A percentile compares a stretch with the other conserved stretches of the same genome.
These are phyloP conservation scores for Amblyjoppa proteus DNA, from an alignment of 2,888 invertebrate species.

Conservation along the genomic window DNA sequence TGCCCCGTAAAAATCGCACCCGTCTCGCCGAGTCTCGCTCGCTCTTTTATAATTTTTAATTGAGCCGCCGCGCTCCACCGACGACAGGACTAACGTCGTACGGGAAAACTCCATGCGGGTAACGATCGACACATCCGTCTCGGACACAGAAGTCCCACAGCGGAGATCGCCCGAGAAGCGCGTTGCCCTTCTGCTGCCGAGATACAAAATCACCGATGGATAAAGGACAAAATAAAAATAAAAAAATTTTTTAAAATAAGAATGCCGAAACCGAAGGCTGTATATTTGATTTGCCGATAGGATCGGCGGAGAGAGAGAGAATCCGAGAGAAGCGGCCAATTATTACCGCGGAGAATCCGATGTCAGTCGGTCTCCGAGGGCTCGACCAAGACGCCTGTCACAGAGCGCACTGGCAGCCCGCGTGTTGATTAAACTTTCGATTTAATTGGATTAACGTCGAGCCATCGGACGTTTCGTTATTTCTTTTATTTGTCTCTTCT, in stretches of 20 bases:
- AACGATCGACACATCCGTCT: constrained; percentile 14
- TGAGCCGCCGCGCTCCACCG: constrained; percentile 7
- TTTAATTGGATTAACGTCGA: constrained; percentile 80
- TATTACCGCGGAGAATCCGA: constrained; percentile 49
- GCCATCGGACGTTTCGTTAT: constrained; percentile 58
- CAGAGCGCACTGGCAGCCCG: constrained; percentile 45
- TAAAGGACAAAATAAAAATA: constrained; percentile 17
- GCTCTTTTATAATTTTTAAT: constrained; percentile 47
- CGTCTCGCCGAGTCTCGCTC: constrained; percentile 25
- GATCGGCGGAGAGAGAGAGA: constrained; percentile 42
- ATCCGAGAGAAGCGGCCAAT: constrained; percentile 56
- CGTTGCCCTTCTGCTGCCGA: not conserved
- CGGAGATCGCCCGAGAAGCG: constrained; percentile 10
- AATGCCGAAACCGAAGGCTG: constrained; percentile 29
- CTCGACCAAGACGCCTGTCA: constrained; percentile 42
- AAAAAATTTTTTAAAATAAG: constrained; percentile 26
- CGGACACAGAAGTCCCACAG: constrained; percentile 1
- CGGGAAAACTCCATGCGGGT: constrained; percentile 34
- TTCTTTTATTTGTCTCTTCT: constrained; percentile 15
- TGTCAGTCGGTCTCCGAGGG: constrained; percentile 14
- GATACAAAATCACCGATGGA: constrained; percentile 47
- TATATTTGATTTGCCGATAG: constrained; percentile 64
- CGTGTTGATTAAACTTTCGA: constrained; percentile 77
- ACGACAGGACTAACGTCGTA: constrained; percentile 17
- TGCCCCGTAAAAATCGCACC: constrained; percentile 12